phyloP scores from a whole-genome alignment of 2,797 vertebrate species.

The Graptemys geographica region DNA sequence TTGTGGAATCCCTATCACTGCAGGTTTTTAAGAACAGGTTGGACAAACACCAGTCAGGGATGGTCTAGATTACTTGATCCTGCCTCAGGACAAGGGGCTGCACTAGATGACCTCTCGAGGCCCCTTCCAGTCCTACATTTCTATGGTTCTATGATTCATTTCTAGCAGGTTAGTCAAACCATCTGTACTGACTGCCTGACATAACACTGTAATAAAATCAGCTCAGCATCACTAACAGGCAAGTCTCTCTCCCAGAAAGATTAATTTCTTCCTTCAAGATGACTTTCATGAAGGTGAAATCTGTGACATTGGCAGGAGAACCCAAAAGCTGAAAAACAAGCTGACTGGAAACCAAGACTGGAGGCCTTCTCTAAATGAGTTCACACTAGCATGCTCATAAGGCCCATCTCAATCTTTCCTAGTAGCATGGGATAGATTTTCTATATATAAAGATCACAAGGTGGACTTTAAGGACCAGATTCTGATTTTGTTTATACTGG shows the following conservation, averaged over 20 bases:
- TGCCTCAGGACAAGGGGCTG: background rate
- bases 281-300: slow-evolving; percentile 55
- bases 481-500: background rate
- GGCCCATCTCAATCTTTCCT: background rate
- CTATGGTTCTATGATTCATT: background rate
- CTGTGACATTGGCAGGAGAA: slow-evolving; percentile 24
- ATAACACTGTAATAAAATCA: slow-evolving; percentile 37
- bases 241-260: slow-evolving; percentile 6
- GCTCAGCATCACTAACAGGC: slow-evolving; percentile 27
- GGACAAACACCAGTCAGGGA: background rate
- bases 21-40: background rate
- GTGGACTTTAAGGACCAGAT: background rate
- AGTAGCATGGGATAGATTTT: background rate
- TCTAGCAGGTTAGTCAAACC: slow-evolving; percentile 8
- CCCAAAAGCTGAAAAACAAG: background rate
- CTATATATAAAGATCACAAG: background rate
- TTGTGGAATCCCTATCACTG: background rate
- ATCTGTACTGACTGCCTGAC: background rate
- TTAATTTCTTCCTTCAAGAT: slow-evolving; percentile 44
- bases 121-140: background rate
- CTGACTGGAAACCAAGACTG: slow-evolving; percentile 34
- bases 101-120: background rate
- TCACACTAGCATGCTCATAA: background rate
- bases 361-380: slow-evolving; percentile 19
- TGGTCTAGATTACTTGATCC: background rate